These are phyloP conservation scores for Temnothorax ravouxi DNA, from an alignment of 2,888 invertebrate species.

Conservation along the genomic window DNA sequence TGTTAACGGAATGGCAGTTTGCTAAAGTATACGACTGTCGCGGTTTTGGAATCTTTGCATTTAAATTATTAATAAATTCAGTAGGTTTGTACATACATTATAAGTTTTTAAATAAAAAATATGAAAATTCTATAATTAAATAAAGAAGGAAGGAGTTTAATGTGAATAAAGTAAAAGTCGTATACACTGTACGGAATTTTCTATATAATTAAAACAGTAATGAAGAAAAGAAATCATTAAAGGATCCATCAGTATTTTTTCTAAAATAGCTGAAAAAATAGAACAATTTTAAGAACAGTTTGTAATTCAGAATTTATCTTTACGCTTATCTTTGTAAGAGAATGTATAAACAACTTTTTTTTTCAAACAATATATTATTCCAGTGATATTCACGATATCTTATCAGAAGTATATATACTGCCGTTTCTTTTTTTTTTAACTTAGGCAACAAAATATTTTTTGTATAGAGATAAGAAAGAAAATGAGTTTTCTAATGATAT, in stretches of 20 bases:
- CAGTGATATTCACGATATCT: neutral
- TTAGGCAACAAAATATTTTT: neutral
- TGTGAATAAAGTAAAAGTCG: neutral
- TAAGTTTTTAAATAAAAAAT: slow-evolving; percentile 5
- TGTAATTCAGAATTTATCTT: neutral
- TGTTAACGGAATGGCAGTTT: neutral
- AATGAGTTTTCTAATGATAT: neutral
- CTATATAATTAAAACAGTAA: neutral
- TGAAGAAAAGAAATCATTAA: neutral
- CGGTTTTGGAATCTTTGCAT: neutral
- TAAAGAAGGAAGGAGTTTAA: neutral
- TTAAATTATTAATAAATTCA: neutral
- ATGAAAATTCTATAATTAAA: neutral
- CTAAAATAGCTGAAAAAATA: neutral
- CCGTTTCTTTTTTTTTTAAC: neutral
- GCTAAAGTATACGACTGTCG: neutral
- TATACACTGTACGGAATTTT: neutral
- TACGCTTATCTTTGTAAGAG: neutral
- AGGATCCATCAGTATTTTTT: neutral
- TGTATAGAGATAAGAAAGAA: neutral
- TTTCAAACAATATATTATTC: neutral
- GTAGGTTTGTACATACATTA: neutral
- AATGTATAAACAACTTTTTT: neutral
- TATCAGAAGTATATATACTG: neutral
- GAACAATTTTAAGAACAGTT: neutral